Evolutionary conservation across 1,140 invertebrate genomes (phyloP), one percentile per base, ranked within the genome.

Genomic region (Drepana arcuata): DNA sequence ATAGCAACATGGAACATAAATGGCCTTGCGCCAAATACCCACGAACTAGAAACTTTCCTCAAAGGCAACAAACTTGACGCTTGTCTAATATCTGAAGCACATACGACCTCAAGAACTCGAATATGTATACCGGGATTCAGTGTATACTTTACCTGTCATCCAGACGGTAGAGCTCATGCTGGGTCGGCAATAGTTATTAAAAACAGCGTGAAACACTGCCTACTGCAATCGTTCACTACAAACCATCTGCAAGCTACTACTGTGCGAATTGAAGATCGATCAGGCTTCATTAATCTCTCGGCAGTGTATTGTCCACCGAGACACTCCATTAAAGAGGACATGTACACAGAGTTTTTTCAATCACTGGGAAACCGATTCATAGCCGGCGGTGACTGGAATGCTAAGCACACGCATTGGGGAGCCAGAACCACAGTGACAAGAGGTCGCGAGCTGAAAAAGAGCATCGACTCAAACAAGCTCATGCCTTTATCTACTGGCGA

Each of bases 1-100:
- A 15, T 54, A 12, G 44, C 26, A 0, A 51, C 45, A 2, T 56
- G 52, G 45, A 60, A 56, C 40, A 41, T 48, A 5, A 52, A 60
- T 32, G 56, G 56, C 2, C 41, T 60, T 2, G 21, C 36, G 1
- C 38, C 45, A 16, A 49, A 45, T 7, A 49, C 26, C 23, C 0
- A 26, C 13, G 48, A 60, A 49, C 9, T 52, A 9, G 41, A 47
- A 26, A 0, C 43, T 0, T 15, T 54, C 1, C 30, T 48, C 4
- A 29, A 23, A 2, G 14, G 4, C 7, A 29, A 50, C 6, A 24
- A 43, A 1, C 28, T 54, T 16, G 51, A 55, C 24, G 18, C 34
- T 7, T 6, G 39, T 1, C 39, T 54, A 9, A 31, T 54, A 11
- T 39, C 46, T 23, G 42, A 55, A 28, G 25, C 47, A 14, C 48